Base-by-base conservation (phyloP, 2,888 invertebrate species). In the Cistogaster globosa region DNA sequence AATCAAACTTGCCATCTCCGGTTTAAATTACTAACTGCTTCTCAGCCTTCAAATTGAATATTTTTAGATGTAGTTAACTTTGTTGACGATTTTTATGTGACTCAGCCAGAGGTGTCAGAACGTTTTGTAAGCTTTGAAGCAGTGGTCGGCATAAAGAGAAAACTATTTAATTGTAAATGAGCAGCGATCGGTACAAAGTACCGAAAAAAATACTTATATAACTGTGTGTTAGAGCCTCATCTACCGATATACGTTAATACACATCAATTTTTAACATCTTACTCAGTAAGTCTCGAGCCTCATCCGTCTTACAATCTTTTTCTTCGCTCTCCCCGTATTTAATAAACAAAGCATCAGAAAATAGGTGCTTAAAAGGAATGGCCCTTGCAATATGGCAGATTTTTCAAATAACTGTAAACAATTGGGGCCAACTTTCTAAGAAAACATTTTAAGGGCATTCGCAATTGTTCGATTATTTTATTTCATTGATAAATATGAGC, bases 401-500 rank as follows among this genome's bases (percentile, higher is more conserved):
- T 99, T 94, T 99, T 99, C 85, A 99, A 99, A 94, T 99, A 99
- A 94, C 98, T 99, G 90, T 99, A 95, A 78, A 99, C 99, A 7
- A 98, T 99, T 76, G 98, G 98, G 93, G 98, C 97, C 90, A 99
- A 95, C 77, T 98, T 95, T 91, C 97, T 96, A 98, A 99, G 98
- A 94, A 99, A 99, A 90, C 98, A 97, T 90, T 96, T 95, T 63
- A 97, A 97, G 83, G 99, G 99, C 75, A 99, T 99, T 88, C 99
- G 99, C 92, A 99, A 94, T 95, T 98, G 97, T 93, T 97, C 97
- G 88, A 99, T 98, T 89, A 99, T 99, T 94, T 99, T 99, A 93
- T 98, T 99, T 99, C 99, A 99, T 93, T 99, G 99, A 94, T 99
- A 99, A 93, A 99, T 99, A 93, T 99, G 99, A 94, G 99, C 99